Evolutionary conservation across 2,888 invertebrate genomes (phyloP).

Genomic region (Tupiocoris notatus): DNA sequence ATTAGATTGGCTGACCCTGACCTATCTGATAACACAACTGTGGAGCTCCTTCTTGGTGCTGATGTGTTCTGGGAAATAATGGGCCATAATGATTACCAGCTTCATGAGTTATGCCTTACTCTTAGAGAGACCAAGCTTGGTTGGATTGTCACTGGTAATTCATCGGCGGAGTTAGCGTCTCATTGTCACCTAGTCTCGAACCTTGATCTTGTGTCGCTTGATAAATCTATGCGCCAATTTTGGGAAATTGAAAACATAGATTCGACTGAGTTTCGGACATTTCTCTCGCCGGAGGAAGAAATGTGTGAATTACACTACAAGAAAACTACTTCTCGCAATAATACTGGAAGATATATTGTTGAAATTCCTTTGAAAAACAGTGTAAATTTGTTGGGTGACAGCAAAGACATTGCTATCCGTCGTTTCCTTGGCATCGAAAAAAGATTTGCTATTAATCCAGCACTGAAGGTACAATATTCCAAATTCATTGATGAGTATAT

Average conservation of each 20-base stretch:
- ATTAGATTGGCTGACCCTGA: conserved; percentile 47
- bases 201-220: conserved; percentile 12
- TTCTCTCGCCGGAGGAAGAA: conserved; percentile 9
- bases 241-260: conserved; percentile 27
- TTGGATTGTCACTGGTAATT: conserved; percentile 44
- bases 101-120: conserved; percentile 9
- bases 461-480: too few species aligned
- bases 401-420: too few species aligned
- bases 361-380: too few species aligned
- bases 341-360: too few species aligned
- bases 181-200: conserved; percentile 9
- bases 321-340: too few species aligned
- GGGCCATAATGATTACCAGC: conserved; percentile 29
- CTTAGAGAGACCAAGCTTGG: conserved; percentile 46
- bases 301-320: conserved; percentile 13
- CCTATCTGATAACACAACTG: conserved; percentile 38
- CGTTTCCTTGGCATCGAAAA: too few species aligned
- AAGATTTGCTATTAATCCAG: too few species aligned
- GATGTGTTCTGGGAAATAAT: conserved; percentile 46
- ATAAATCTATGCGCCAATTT: conserved; percentile 27
- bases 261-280: neutral
- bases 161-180: neutral
- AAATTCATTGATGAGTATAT: too few species aligned
- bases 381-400: too few species aligned
- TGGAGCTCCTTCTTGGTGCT: conserved; percentile 48